phyloP scores from a whole-genome alignment of 2,888 invertebrate genomes.

The Apoda limacodes region DNA sequence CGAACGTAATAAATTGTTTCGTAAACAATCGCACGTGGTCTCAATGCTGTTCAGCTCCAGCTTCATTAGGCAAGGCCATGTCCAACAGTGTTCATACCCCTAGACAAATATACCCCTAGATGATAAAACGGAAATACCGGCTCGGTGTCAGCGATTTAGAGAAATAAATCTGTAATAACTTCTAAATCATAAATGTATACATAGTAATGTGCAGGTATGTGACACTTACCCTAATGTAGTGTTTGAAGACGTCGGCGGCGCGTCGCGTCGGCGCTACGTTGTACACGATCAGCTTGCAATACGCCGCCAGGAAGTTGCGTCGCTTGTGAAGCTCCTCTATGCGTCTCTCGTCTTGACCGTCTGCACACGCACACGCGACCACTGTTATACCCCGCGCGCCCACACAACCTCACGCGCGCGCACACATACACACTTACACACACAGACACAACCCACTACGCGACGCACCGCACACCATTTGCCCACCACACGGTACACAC shows the following conservation, averaged over 20 bases:
- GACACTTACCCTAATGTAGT: constrained; percentile 87
- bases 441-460: constrained; percentile 1
- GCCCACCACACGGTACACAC: no score
- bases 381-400: constrained; percentile 10
- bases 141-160: no score
- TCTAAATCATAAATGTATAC: background rate
- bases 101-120: no score
- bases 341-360: constrained; percentile 94
- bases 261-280: constrained; percentile 94
- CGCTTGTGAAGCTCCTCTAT: constrained; percentile 98
- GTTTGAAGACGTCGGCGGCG: constrained; percentile 95
- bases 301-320: constrained; percentile 95
- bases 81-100: no score
- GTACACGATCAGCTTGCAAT: constrained; percentile 97
- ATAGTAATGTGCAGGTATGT: background rate
- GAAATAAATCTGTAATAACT: background rate
- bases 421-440: background rate
- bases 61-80: no score
- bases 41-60: no score
- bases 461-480: background rate
- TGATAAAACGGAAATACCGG: no score
- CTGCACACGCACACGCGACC: constrained; percentile 42
- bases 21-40: no score
- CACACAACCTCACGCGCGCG: background rate
- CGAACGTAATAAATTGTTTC: no score